Evolutionary conservation across 2,888 invertebrate species (phyloP).

Genomic region (Hofmannophila pseudospretella): DNA sequence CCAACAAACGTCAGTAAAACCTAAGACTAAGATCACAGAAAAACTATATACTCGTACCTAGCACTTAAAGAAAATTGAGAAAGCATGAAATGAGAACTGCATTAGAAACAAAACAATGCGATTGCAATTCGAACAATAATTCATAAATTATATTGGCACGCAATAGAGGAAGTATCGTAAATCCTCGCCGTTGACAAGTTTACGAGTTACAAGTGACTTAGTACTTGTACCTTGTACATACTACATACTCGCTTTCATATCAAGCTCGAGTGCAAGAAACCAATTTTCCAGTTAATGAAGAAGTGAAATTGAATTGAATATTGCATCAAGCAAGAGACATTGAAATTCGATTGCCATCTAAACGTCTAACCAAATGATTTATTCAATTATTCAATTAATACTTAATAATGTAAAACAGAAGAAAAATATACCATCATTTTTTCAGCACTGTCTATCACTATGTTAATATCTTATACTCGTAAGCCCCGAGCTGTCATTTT

Average conservation of each 20-base stretch:
- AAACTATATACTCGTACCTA: too few species aligned
- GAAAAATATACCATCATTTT: too few species aligned
- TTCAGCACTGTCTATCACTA: too few species aligned
- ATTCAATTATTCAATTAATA: not conserved
- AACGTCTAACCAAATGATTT: constrained; percentile 1
- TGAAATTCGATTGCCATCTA: constrained; percentile 9
- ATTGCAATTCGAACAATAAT: constrained; percentile 9
- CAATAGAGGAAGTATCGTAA: constrained; percentile 28
- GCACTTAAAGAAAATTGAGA: too few species aligned
- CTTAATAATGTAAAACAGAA: too few species aligned
- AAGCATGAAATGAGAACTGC: not conserved
- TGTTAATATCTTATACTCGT: too few species aligned
- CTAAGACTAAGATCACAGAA: too few species aligned
- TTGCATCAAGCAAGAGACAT: constrained; percentile 16
- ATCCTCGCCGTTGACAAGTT: constrained; percentile 28
- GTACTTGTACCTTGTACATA: too few species aligned
- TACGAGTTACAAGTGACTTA: constrained; percentile 20
- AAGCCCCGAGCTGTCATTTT: too few species aligned
- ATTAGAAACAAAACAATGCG: not conserved
- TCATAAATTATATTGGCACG: not conserved
- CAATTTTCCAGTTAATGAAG: constrained; percentile 44
- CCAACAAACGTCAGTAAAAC: too few species aligned
- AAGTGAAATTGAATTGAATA: constrained; percentile 35
- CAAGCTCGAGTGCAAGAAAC: constrained; percentile 52
- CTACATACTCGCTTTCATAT: constrained; percentile 33